phyloP scores from a whole-genome alignment of 1,140 invertebrate genomes.

The Calephelis virginiensis region DNA sequence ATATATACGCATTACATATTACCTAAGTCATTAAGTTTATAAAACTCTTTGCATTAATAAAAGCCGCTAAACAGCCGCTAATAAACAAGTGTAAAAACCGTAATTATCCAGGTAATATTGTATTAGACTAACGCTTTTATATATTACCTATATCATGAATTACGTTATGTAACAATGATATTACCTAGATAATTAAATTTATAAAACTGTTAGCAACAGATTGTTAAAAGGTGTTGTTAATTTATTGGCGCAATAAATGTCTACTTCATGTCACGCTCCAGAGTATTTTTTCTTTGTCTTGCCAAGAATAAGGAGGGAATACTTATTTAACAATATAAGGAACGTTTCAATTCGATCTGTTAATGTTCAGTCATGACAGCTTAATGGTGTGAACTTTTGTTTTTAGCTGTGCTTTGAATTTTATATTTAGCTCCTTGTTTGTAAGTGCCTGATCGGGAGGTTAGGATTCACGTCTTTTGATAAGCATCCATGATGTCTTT shows the following conservation, averaged over 20 bases:
- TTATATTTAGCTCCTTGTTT: neutral
- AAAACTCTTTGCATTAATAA: no score
- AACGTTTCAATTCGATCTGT: neutral
- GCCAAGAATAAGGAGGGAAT: neutral
- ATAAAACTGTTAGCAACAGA: slow-evolving; percentile 17
- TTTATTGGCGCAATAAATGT: slow-evolving; percentile 24
- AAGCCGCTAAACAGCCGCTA: no score
- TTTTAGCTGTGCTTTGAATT: slow-evolving; percentile 3
- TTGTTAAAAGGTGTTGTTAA: slow-evolving; percentile 21
- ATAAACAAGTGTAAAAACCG: no score
- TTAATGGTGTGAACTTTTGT: slow-evolving; percentile 5
- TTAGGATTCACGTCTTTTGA: no score
- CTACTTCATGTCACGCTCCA: slow-evolving; percentile 13
- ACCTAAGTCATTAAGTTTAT: slow-evolving; percentile 10
- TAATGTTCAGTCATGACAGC: neutral
- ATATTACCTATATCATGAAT: no score
- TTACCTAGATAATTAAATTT: slow-evolving; percentile 13
- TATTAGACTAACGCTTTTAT: no score
- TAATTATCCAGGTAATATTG: no score
- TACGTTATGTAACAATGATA: no score
- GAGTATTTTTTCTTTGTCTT: slow-evolving; percentile 23
- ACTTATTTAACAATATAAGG: slow-evolving; percentile 9
- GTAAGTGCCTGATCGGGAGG: slow-evolving; percentile 32
- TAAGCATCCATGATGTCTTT: no score
- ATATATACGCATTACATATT: no score